These are phyloP conservation scores for Periplaneta americana DNA, from an alignment of 1,140 invertebrate genomes.

Conservation along the genomic window DNA sequence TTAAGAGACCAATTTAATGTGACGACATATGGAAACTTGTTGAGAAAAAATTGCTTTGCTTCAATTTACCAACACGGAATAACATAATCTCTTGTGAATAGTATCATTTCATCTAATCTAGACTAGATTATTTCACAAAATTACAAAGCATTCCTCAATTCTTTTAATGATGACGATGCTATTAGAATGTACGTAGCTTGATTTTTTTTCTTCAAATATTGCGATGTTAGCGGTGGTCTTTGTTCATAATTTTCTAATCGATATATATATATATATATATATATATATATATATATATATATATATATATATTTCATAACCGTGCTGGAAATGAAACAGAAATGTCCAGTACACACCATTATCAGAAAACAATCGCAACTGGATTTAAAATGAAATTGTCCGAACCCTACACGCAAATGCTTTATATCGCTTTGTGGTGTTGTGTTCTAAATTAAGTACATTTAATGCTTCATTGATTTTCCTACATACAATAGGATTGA, in stretches of 20 bases:
- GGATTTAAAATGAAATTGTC: background rate
- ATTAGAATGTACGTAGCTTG: background rate
- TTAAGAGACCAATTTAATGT: background rate
- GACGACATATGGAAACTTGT: background rate
- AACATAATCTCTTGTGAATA: too few species aligned
- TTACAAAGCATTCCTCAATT: background rate
- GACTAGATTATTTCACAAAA: too few species aligned
- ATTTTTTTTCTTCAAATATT: background rate
- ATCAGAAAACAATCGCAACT: background rate
- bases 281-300: background rate
- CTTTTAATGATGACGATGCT: background rate
- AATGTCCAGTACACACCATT: background rate
- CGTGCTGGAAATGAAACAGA: background rate
- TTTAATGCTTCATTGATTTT: too few species aligned
- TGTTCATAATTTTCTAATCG: background rate
- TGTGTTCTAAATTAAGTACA: too few species aligned
- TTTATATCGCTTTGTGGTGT: too few species aligned
- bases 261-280: background rate
- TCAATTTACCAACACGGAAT: too few species aligned
- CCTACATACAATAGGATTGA: too few species aligned
- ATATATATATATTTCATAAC: background rate
- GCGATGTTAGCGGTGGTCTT: background rate
- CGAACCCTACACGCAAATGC: background rate
- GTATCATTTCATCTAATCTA: background rate
- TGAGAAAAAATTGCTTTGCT: background rate